These are phyloP conservation scores for Pseudopleuronectes americanus DNA, from an alignment of 2,797 vertebrate genomes.

Conservation along the genomic window DNA sequence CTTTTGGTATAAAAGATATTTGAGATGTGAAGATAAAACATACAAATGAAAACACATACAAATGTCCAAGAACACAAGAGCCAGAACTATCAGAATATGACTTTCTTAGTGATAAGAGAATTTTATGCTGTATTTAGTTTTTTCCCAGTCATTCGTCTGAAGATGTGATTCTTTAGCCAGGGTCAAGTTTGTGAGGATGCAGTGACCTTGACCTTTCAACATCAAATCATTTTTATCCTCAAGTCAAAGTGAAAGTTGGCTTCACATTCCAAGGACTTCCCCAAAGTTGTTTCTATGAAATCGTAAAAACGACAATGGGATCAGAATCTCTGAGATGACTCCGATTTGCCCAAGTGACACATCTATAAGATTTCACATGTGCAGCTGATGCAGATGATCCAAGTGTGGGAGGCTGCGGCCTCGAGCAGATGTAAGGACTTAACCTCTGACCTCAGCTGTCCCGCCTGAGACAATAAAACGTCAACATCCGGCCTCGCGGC, in stretches of 20 bases:
- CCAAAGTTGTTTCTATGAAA: too few species aligned
- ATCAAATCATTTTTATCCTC: not conserved
- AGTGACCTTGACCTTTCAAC: not conserved
- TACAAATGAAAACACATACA: not conserved
- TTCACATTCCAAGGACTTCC: not conserved
- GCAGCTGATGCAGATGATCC: slow-evolving; percentile 37
- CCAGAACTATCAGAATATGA: slow-evolving; percentile 1
- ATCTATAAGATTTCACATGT: slow-evolving; percentile 14
- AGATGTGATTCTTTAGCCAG: not conserved
- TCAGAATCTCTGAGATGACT: slow-evolving; percentile 2
- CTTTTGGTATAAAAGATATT: slow-evolving; percentile 6
- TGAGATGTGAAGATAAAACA: not conserved
- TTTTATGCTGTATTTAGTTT: too few species aligned
- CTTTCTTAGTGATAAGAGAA: not conserved
- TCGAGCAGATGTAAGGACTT: slow-evolving; percentile 83
- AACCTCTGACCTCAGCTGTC: slow-evolving; percentile 82
- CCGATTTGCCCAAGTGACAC: slow-evolving; percentile 12
- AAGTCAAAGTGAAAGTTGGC: too few species aligned
- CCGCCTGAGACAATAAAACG: slow-evolving; percentile 83
- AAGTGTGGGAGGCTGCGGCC: slow-evolving; percentile 69
- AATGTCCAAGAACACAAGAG: not conserved
- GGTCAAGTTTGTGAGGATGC: not conserved
- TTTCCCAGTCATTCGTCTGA: not conserved
- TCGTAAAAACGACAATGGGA: too few species aligned
- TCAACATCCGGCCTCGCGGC: slow-evolving; percentile 82